Percentiles rank a stretch among this genome's conserved stretches.
Evolutionary conservation across 2,113 vertebrate genomes (phyloP).

Genomic region (Urocolius indicus): DNA sequence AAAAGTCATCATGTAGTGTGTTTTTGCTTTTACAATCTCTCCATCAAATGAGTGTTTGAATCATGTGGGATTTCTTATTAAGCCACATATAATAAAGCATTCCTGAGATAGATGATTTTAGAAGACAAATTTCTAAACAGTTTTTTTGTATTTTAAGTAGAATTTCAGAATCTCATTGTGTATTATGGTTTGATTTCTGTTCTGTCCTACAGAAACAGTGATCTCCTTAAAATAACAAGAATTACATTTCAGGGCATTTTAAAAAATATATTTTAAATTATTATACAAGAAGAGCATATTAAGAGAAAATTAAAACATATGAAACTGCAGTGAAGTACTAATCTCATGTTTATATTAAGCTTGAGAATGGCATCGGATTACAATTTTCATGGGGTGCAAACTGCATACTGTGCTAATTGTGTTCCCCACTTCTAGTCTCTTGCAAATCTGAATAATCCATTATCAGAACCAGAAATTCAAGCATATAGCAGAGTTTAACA

Average conservation of each 20-base stretch:
- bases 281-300: conserved; percentile 46
- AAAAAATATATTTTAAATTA: conserved; percentile 28
- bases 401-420: not conserved
- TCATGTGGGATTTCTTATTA: not conserved
- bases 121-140: not conserved
- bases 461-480: conserved; percentile 61
- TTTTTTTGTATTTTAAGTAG: not conserved
- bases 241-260: conserved; percentile 22
- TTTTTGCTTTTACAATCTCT: conserved; percentile 44
- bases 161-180: conserved; percentile 3
- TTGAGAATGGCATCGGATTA: not conserved
- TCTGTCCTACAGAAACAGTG: not conserved
- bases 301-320: conserved; percentile 71
- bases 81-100: not conserved
- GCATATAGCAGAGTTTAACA: conserved; percentile 79
- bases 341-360: conserved; percentile 45
- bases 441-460: conserved; percentile 68
- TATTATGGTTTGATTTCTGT: not conserved
- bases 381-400: conserved; percentile 43
- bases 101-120: not conserved
- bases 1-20: not conserved
- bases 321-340: conserved; percentile 26
- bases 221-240: conserved; percentile 31
- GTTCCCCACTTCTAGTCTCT: conserved; percentile 50
- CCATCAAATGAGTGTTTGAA: not conserved